Evolutionary conservation across 2,888 invertebrate species (phyloP).

Genomic region (Lepas anatifera): DNA sequence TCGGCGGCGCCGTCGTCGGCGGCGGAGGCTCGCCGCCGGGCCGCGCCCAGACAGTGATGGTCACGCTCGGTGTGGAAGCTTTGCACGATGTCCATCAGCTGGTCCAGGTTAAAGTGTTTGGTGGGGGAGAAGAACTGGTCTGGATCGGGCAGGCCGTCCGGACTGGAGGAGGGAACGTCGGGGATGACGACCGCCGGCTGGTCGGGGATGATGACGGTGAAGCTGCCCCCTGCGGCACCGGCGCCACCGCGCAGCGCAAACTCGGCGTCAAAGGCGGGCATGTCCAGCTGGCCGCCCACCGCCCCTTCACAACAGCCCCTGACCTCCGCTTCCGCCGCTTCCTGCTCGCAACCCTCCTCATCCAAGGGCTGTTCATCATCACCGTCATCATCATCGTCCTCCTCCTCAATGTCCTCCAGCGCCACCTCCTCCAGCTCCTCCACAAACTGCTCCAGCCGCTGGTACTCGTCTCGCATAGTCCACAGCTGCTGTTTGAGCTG

Average conservation of each 20-base stretch:
- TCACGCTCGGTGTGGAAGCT: constrained; percentile 26
- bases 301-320: constrained; percentile 15
- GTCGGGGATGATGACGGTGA: neutral
- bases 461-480: constrained; percentile 75
- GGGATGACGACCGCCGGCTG: neutral
- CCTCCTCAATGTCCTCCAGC: constrained; percentile 24
- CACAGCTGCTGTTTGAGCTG: constrained; percentile 75
- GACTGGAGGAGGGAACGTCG: neutral
- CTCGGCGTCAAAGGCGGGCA: constrained; percentile 1
- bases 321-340: constrained; percentile 26
- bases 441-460: constrained; percentile 66
- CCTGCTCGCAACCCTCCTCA: constrained; percentile 21
- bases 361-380: constrained; percentile 24
- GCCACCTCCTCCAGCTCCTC: constrained; percentile 36
- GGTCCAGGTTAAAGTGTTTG: constrained; percentile 27
- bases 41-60: constrained; percentile 18
- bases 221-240: neutral
- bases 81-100: constrained; percentile 27
- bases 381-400: constrained; percentile 23
- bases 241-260: constrained; percentile 6
- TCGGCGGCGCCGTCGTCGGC: constrained; percentile 19
- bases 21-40: constrained; percentile 17
- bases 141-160: constrained; percentile 8
- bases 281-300: neutral
- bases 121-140: constrained; percentile 22